These are phyloP conservation scores for Caradrina kadenii DNA, from an alignment of 2,888 invertebrate genomes.

Conservation along the genomic window DNA sequence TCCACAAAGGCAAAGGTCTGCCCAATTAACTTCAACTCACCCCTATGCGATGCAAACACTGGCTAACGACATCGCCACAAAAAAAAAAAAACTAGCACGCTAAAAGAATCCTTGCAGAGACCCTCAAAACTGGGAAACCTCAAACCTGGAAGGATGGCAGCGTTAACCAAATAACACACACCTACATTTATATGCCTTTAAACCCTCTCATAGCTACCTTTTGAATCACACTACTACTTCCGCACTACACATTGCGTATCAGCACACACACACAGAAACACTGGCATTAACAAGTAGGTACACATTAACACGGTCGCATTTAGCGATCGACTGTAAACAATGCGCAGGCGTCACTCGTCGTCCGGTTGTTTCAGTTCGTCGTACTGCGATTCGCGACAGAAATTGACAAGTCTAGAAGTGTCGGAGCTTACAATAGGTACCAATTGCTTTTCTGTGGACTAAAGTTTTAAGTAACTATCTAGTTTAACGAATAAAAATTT, in stretches of 20 bases:
- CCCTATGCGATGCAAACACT: too few relatives aligned
- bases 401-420: not conserved
- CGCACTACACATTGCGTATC: not conserved
- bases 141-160: too few relatives aligned
- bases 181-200: not conserved
- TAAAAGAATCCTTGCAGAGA: too few relatives aligned
- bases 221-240: not conserved
- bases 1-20: too few relatives aligned
- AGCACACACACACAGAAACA: slow-evolving; percentile 3
- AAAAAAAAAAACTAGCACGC: too few relatives aligned
- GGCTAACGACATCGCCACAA: too few relatives aligned
- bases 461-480: too few relatives aligned
- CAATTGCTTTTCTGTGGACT: not conserved
- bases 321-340: slow-evolving; percentile 56
- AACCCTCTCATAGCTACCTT: too few relatives aligned
- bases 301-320: slow-evolving; percentile 49
- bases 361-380: slow-evolving; percentile 18
- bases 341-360: slow-evolving; percentile 37
- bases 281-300: slow-evolving; percentile 38
- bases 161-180: not conserved
- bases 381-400: not conserved
- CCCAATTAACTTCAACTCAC: too few relatives aligned
- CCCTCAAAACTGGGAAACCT: too few relatives aligned
- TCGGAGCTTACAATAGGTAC: not conserved
- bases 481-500: too few relatives aligned